Percentiles rank a stretch among this genome's conserved stretches.
phyloP scores from a whole-genome alignment of 2,888 invertebrate species.

The Merodon equestris region DNA sequence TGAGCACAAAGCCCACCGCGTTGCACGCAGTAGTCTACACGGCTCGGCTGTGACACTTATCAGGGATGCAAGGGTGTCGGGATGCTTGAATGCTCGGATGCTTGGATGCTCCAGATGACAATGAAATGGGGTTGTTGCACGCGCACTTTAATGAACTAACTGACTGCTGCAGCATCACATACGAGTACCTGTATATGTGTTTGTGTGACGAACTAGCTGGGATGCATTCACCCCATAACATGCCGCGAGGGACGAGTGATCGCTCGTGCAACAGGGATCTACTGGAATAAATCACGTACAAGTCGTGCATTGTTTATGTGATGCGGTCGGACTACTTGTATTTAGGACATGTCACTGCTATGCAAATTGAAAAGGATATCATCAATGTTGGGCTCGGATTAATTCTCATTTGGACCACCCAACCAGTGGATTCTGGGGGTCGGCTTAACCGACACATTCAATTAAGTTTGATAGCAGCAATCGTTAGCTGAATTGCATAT shows the following conservation, averaged over 20 bases:
- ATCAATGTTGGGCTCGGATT: slow-evolving; percentile 32
- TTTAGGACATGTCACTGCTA: slow-evolving; percentile 42
- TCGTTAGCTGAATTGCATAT: too few relatives aligned
- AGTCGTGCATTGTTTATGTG: slow-evolving; percentile 48
- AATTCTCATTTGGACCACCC: slow-evolving; percentile 7
- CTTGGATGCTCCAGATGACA: slow-evolving; percentile 14
- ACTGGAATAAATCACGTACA: slow-evolving; percentile 58
- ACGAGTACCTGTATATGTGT: too few relatives aligned
- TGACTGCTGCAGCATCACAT: slow-evolving; percentile 12
- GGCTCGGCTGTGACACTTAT: neutral
- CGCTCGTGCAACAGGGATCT: slow-evolving; percentile 48
- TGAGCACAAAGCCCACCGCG: neutral
- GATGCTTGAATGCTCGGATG: too few relatives aligned
- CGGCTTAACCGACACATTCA: too few relatives aligned
- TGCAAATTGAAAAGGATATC: slow-evolving; percentile 42
- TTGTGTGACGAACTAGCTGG: slow-evolving; percentile 3
- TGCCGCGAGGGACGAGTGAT: neutral
- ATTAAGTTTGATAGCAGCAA: too few relatives aligned
- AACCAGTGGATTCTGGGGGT: too few relatives aligned
- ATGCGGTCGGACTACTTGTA: slow-evolving; percentile 42
- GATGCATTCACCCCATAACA: slow-evolving; percentile 53
- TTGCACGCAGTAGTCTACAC: slow-evolving; percentile 54
- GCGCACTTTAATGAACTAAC: slow-evolving; percentile 61
- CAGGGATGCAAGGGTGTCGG: too few relatives aligned
- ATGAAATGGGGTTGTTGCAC: slow-evolving; percentile 65